Base-by-base conservation (phyloP, 1,140 invertebrate genomes). In the Drosophila arawakana region DNA sequence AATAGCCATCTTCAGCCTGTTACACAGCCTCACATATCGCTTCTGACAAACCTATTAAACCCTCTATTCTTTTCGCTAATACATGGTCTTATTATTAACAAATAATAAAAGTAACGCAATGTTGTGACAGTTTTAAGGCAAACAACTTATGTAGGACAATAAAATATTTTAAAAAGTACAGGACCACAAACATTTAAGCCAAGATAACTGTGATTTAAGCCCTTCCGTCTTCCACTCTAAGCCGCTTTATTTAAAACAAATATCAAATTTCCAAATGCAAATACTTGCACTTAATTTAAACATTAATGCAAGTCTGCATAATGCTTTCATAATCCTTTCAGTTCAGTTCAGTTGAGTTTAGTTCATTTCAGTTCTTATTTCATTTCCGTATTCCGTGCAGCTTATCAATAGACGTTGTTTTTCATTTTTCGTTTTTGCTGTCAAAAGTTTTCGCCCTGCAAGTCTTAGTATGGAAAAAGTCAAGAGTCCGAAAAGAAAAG, bases 361-460 rank as follows among this genome's bases (percentile, higher is more conserved):
- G 25, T 59, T 7, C 13, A 25, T 18, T 3, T 46, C 37, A 61
- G 67, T 62, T 62, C 68, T 30, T 30, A 30, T 46, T 30, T 41
- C 58, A 70, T 70, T 74, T 70, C 72, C 72, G 37, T 50, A 49
- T 74, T 43, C 58, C 72, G 72, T 74, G 72, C n/a, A 46, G 72
- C 66, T 74, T 74, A 74, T 70, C 72, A 74, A 57, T 15, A 52
- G 39, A 18, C 41, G 7, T 30, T 2, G 25, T 30, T 10, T 43
- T 11, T n/a, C 41, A 43, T n/a, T 43, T 43, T 43, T 30, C 47
- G 37, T 46, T 69, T 61, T 39, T 13, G 11, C 21, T 47, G 18
- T 35, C 18, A 47, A 34, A 13, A 8, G 43, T 58, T 63, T 61
- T 13, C 8, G 72, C 72, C 72, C 72, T 74, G 63, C 50, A 47